Percentiles rank a stretch among this genome's conserved stretches.
Evolutionary conservation across 2,113 vertebrate genomes (phyloP).

Genomic region (Trematomus loennbergii): DNA sequence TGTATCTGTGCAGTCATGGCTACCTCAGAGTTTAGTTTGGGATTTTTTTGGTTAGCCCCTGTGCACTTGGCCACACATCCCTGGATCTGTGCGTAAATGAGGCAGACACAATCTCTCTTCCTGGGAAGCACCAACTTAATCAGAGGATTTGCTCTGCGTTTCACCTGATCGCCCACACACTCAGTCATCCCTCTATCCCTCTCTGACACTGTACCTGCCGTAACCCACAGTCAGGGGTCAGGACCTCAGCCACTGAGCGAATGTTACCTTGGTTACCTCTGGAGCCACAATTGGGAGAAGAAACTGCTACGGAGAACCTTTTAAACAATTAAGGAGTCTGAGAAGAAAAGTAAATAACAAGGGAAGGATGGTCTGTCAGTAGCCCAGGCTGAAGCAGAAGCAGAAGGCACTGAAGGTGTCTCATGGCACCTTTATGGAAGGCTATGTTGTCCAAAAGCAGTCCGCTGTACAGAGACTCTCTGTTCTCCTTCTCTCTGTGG

Average conservation of each 20-base stretch:
- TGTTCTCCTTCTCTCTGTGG: constrained; percentile 86
- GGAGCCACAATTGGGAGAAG: background rate
- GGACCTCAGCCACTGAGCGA: constrained; percentile 21
- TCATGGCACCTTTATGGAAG: constrained; percentile 86
- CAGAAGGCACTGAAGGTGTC: background rate
- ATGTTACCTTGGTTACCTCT: constrained; percentile 22
- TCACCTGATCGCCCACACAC: constrained; percentile 12
- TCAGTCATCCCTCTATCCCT: constrained; percentile 44
- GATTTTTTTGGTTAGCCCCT: background rate
- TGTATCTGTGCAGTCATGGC: background rate
- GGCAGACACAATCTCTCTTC: constrained; percentile 11
- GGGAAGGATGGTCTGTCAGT: constrained; percentile 37
- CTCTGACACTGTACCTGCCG: constrained; percentile 32
- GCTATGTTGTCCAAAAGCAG: constrained; percentile 85
- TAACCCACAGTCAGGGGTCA: constrained; percentile 17
- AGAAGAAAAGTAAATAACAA: too few relatives aligned
- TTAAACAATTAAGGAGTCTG: background rate
- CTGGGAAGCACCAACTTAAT: constrained; percentile 51
- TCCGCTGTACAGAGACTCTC: constrained; percentile 83
- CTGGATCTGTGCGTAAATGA: constrained; percentile 1
- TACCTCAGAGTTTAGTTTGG: background rate
- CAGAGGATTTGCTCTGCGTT: constrained; percentile 61
- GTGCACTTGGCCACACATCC: background rate
- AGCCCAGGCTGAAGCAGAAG: background rate
- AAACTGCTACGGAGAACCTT: background rate